Evolutionary conservation across 2,888 invertebrate species (phyloP), one percentile per base, ranked within the genome.

Genomic region (Andricus quercusramuli): DNA sequence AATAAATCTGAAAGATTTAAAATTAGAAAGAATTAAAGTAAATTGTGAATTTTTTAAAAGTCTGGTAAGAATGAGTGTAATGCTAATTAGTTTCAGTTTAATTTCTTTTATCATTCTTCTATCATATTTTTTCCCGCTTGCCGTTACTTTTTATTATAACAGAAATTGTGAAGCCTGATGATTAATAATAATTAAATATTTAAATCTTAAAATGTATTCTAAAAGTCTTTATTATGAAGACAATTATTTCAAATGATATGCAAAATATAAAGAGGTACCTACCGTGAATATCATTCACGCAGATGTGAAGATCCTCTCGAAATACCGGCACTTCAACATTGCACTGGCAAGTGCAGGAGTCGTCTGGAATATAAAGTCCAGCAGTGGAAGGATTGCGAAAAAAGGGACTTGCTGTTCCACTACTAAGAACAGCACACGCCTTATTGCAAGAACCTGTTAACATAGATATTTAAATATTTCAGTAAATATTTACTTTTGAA

Each of bases 241-340:
- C 22, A 64, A 77, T 77, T 64, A 77, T 77, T 62, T 25, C n/a
- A 74, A 37, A 70, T 70, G 59, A 79, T 79, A 32, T 62, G 70
- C 76, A 66, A 25, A 62, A 77, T 32, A 47, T 77, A 22, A 65
- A 59, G 47, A 62, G 29, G 47, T 15, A 91, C 94, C 94, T 92
- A 97, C 97, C 97, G 93, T 97, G 96, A 86, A 98, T 95, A 90
- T 97, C 96, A 91, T 97, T 96, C 85, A 97, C 97, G 93, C 98
- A 98, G 86, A 97, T 95, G 87, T 96, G 95, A 85, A 96, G 93
- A 93, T 98, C 98, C 92, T 98, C 97, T 83, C 97, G 95, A 93
- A 97, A 97, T 78, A 96, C 95, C 8, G 96, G 96, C 83, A 96
- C 94, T 86, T 96, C 95, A 78, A 94, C 94, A 84, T 96, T 95